Evolutionary conservation across 2,888 invertebrate species (phyloP), one percentile per base, ranked within the genome.

Genomic region (Deilephila porcellus): DNA sequence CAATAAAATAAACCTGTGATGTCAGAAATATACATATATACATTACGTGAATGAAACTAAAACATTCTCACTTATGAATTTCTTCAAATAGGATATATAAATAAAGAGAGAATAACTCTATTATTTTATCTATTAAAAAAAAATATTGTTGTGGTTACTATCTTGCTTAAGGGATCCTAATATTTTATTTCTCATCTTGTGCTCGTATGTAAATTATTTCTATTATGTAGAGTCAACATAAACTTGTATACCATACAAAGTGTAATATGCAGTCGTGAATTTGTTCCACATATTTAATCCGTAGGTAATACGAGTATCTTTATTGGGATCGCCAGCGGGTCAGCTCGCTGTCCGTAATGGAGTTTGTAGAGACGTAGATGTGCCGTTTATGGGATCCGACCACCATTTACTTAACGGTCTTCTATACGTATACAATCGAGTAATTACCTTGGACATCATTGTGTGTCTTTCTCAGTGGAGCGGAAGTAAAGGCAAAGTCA

Each of bases 371-470:
- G 64, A 45, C 45, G 67, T 67, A 52, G 74, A 74, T 72, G 60
- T 76, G 74, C 73, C 73, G 74, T 73, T 76, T 78, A 73, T 80
- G 78, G 75, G 73, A 73, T 72, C 75, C 80, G 78, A 82, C 78
- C 75, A 80, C 76, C 79, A 81, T 84, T 86, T 81, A 78, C 74
- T 80, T 85, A 87, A 83, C 85, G 85, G 85, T 83, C 78, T 76
- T 73, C 73, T 74, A 73, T 75, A 76, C 75, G 77, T 74, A 79
- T 80, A 80, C 81, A 79, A 78, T 78, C 67, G 52, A 67, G 25
- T 67, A 67, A 67, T 52, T 67, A 67, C 45, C 75, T 76, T 37
- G 63, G 74, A 74, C 67, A 37, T 63, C 63, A 67, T 52, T 52
- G 67, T 67, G 67, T 45, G 11, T 37, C n/a, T 64, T 20, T 52